Percentiles rank a stretch among this genome's conserved stretches.
Evolutionary conservation across 37 sponge, comb jelly and placozoan species (phyloP).

Genomic region (Spongilla lacustris): DNA sequence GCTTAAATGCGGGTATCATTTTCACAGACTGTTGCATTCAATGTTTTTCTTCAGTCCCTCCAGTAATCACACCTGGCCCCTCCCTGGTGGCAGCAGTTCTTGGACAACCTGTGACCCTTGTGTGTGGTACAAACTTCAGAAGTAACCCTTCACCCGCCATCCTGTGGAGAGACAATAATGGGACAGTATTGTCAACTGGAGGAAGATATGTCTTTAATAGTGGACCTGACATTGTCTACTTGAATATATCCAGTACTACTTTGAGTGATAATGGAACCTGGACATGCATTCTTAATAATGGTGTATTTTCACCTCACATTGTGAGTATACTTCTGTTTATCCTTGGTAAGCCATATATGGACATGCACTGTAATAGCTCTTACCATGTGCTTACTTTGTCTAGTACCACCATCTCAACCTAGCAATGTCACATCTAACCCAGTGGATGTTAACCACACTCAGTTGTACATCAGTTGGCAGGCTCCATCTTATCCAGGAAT

Average conservation of each 20-base stretch:
- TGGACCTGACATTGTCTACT: constrained; percentile 5
- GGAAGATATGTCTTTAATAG: background rate
- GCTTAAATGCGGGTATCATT: background rate
- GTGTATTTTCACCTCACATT: background rate
- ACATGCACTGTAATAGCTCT: background rate
- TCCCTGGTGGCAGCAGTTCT: background rate
- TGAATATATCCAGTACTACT: background rate
- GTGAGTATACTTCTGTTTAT: background rate
- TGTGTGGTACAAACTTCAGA: constrained; percentile 25
- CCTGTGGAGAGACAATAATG: constrained; percentile 17
- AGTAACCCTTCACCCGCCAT: constrained; percentile 25
- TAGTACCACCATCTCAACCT: background rate
- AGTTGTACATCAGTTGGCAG: background rate
- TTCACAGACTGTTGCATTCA: background rate
- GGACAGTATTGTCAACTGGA: background rate
- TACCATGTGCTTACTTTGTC: background rate
- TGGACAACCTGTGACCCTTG: background rate
- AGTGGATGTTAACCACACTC: background rate
- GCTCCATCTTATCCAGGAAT: background rate
- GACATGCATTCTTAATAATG: constrained; percentile 8
- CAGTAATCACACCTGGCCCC: constrained; percentile 2
- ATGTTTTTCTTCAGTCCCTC: constrained; percentile 6
- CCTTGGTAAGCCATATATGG: background rate
- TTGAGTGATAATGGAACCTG: constrained; percentile 16
- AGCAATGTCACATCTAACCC: background rate